Percentiles rank a stretch among this genome's conserved stretches.
Evolutionary conservation across 1,140 invertebrate species (phyloP).

Genomic region (Ephestia elutella): DNA sequence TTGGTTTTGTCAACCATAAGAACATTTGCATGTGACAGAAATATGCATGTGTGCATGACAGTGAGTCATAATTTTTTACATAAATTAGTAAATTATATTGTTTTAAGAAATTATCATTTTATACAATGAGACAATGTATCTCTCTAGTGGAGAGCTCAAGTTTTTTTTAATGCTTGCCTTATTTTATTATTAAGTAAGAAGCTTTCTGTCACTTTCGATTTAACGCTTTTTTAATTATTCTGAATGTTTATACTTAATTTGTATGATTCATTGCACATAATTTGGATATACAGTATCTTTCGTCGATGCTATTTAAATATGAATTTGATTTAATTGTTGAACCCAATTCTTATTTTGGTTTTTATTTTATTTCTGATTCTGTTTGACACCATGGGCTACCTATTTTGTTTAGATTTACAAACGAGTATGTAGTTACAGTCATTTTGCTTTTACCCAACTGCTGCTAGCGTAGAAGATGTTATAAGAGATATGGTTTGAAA

Average conservation of each 20-base stretch:
- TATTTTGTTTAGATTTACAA: not conserved
- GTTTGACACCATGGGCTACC: not conserved
- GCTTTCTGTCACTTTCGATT: slow-evolving; percentile 57
- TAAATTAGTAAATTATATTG: slow-evolving; percentile 30
- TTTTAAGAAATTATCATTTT: slow-evolving; percentile 31
- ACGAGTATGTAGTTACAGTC: slow-evolving; percentile 29
- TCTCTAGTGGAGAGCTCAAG: slow-evolving; percentile 73
- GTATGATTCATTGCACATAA: slow-evolving; percentile 27
- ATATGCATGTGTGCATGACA: slow-evolving; percentile 54
- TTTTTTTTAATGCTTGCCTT: slow-evolving; percentile 31
- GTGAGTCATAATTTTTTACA: slow-evolving; percentile 38
- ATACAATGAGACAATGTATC: slow-evolving; percentile 48
- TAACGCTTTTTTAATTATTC: slow-evolving; percentile 40
- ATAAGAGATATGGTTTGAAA: too few relatives aligned
- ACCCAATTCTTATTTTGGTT: slow-evolving; percentile 8
- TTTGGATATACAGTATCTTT: not conserved
- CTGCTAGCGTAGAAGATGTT: too few relatives aligned
- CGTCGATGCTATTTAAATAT: not conserved
- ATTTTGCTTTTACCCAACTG: slow-evolving; percentile 14
- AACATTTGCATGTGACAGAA: slow-evolving; percentile 62
- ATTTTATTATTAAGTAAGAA: slow-evolving; percentile 40
- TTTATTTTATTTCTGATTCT: not conserved
- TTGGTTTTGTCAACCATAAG: slow-evolving; percentile 14
- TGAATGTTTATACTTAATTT: slow-evolving; percentile 17
- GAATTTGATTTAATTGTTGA: not conserved